These are phyloP conservation scores for Apamea monoglypha DNA, from an alignment of 2,888 invertebrate species.

Conservation along the genomic window DNA sequence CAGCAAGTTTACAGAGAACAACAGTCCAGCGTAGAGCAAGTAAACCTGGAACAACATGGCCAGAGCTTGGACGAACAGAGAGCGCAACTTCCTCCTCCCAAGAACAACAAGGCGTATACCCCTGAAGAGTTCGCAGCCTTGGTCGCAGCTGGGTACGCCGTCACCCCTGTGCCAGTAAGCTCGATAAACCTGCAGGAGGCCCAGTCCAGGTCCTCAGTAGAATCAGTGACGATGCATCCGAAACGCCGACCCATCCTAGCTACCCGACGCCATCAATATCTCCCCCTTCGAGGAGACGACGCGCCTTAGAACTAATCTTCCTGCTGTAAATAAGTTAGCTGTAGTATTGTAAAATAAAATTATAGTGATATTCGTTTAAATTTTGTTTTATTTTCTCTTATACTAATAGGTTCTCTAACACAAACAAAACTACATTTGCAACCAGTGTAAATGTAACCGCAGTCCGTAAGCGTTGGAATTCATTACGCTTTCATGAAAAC, in stretches of 20 bases:
- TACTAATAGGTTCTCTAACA: neutral
- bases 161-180: conserved; percentile 87
- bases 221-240: conserved; percentile 72
- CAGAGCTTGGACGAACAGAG: conserved; percentile 83
- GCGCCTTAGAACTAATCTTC: conserved; percentile 81
- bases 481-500: conserved; percentile 55
- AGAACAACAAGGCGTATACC: conserved; percentile 88
- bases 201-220: conserved; percentile 83
- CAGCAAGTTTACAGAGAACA: conserved; percentile 75
- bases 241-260: conserved; percentile 72
- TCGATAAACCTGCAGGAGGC: conserved; percentile 78
- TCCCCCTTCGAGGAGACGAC: conserved; percentile 86
- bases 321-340: conserved; percentile 81
- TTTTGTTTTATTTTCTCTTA: conserved; percentile 56
- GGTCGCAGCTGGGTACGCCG: conserved; percentile 87
- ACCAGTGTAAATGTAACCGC: conserved; percentile 40
- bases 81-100: conserved; percentile 87
- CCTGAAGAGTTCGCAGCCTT: conserved; percentile 88
- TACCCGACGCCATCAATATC: conserved; percentile 84
- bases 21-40: conserved; percentile 70
- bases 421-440: neutral
- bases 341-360: conserved; percentile 78
- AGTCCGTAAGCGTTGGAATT: conserved; percentile 43
- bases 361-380: conserved; percentile 77
- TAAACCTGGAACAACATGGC: conserved; percentile 77